Conservation (phyloP, 53 echinoderm and acorn worm species). For the Echinarachnius parma region DNA sequence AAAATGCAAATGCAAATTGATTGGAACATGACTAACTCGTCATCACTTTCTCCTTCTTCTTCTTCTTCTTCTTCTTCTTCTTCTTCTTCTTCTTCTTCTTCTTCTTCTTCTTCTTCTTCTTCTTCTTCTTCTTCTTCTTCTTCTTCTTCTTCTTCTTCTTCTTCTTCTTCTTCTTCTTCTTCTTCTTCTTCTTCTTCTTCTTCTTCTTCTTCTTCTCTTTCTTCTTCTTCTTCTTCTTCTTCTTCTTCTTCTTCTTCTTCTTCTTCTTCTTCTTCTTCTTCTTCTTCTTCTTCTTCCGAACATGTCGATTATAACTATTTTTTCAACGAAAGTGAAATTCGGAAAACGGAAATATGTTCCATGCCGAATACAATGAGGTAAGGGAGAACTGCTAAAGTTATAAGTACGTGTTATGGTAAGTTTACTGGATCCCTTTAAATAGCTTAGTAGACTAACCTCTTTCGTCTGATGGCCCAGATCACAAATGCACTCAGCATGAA, state of each 20-base stretch:
- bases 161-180: slow-evolving; percentile 27
- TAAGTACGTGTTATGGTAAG: no score
- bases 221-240: slow-evolving; percentile 27
- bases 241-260: slow-evolving; percentile 27
- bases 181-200: slow-evolving; percentile 27
- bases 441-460: no score
- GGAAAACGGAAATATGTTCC: no score
- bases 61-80: slow-evolving; percentile 13
- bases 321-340: no score
- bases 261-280: slow-evolving; percentile 5
- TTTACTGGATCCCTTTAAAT: no score
- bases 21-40: background rate
- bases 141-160: slow-evolving; percentile 27
- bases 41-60: background rate
- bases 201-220: slow-evolving; percentile 22
- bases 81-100: slow-evolving; percentile 11
- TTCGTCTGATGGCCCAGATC: no score
- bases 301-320: no score
- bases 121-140: background rate
- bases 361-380: no score
- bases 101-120: background rate
- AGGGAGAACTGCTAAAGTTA: no score
- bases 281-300: background rate
- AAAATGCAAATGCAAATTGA: no score
- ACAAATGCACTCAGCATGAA: no score